Base-by-base conservation (phyloP, 2,888 invertebrate genomes). In the Disparrhopalites patrizii region DNA sequence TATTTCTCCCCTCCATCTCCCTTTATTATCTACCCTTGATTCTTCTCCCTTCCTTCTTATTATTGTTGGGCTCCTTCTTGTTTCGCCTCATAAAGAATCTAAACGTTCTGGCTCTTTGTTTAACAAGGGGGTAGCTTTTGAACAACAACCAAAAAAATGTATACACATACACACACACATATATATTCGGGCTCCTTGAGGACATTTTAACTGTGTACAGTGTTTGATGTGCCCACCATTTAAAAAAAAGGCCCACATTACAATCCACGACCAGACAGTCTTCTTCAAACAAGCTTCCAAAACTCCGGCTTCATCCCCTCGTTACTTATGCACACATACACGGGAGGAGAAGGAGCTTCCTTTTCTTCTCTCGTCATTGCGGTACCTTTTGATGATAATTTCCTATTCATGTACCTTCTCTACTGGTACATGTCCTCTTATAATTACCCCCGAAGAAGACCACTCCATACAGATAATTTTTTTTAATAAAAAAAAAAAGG, bases 131-230 rank as follows among this genome's bases (percentile, higher is more conserved):
- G 47, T 2, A 47, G 20, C 2, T 47, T 47, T n/a, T n/a, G n/a
- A n/a, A n/a, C 20, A 47, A 47, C 47, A 23, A 47, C 25, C 47
- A 2, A 20, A 10, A 47, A 47, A 47, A 47, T 23, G 20, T n/a
- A n/a, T n/a, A n/a, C n/a, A n/a, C n/a, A n/a, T n/a, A n/a, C n/a
- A n/a, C n/a, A n/a, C n/a, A n/a, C n/a, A n/a, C n/a, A n/a, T n/a
- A n/a, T n/a, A n/a, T n/a, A n/a, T n/a, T n/a, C n/a, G 18, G 5
- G 5, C 43, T 43, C 43, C 43, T 43, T 43, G 43, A 23, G 23
- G 47, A 47, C 47, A 47, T 47, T n/a, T n/a, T 25, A 47, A 47
- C 20, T 20, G 47, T n/a, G n/a, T n/a, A n/a, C n/a, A n/a, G n/a
- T n/a, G n/a, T n/a, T n/a, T 47, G 47, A 47, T 47, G 47, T 23